Evolutionary conservation across 2,113 vertebrate genomes (phyloP), one percentile per base, ranked within the genome.

Genomic region (Falcunculus frontatus): DNA sequence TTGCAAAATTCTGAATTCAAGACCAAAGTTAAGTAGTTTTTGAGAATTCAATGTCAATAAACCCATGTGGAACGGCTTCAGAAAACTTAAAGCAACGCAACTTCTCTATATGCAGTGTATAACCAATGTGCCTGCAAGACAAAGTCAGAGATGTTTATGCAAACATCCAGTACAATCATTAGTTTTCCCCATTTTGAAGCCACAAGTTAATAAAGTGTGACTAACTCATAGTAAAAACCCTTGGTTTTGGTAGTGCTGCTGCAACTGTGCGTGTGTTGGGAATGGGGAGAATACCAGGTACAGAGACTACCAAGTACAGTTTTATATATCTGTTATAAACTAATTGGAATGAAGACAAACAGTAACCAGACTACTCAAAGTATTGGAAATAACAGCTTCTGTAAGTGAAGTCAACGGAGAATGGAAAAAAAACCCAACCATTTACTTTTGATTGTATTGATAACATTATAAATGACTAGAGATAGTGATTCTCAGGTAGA

Each of bases 1-100:
- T 44, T 80, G 27, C 33, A 94, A 84, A 95, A 74, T 29, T 83
- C 56, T 91, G 52, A 87, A 72, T 52, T 82, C 37, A 65, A 59
- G 70, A 93, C 30, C 22, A 76, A 76, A 91, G 10, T 44, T 59
- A 82, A 82, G n/a, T 18, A 67, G 21, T 11, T 55, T 68, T 67
- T 87, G 49, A 63, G 30, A 84, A 79, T 72, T 77, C 35, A 78
- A 9, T 68, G 33, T 19, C 33, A 75, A 64, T 47, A 78, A n/a
- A 78, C 4, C 11, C 14, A 44, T 1, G 3, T 21, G 9, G 7
- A 85, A 68, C 35, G 56, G 13, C 47, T 21, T 79, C 41, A 82
- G 53, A 91, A 79, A 79, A 72, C 22, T 53, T 74, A 46, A 74
- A 77, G 42, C 8, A 47, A 35, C 16, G 22, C 1, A 4, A 55